Evolutionary conservation across 2,797 vertebrate genomes (phyloP).

Genomic region (Kryptolebias ocellatus): DNA sequence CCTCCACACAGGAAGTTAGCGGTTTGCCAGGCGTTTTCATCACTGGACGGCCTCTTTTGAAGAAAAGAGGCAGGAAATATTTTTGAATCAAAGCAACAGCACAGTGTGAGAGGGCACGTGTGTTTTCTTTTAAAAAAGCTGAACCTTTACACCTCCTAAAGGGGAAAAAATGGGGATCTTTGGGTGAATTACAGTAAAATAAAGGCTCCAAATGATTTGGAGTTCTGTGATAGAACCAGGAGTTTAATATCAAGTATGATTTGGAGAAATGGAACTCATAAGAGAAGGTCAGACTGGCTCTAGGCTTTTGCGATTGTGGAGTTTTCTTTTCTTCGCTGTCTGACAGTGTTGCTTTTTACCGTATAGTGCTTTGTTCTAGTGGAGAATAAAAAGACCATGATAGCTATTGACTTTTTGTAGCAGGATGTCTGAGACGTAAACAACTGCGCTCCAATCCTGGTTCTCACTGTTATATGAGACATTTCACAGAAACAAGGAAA

Average conservation of each 20-base stretch:
- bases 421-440: constrained; percentile 65
- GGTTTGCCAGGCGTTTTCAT: constrained; percentile 49
- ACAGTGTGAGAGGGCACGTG: constrained; percentile 36
- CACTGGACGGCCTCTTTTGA: constrained; percentile 57
- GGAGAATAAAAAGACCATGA: constrained; percentile 68
- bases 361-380: constrained; percentile 61
- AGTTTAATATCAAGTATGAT: constrained; percentile 71
- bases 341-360: constrained; percentile 42
- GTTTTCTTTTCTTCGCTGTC: constrained; percentile 53
- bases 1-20: constrained; percentile 65
- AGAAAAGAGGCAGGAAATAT: constrained; percentile 55
- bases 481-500: constrained; percentile 36
- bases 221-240: constrained; percentile 47
- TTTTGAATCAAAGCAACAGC: constrained; percentile 53
- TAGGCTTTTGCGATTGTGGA: constrained; percentile 58
- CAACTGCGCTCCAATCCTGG: constrained; percentile 50
- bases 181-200: constrained; percentile 72
- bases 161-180: constrained; percentile 30
- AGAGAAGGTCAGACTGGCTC: constrained; percentile 74
- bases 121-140: constrained; percentile 28
- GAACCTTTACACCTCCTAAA: constrained; percentile 33
- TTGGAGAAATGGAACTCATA: constrained; percentile 68
- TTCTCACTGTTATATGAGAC: constrained; percentile 53
- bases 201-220: constrained; percentile 60
- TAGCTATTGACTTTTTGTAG: constrained; percentile 76